Evolutionary conservation across 2,113 vertebrate species (phyloP).

Genomic region (Phrynosoma blainvillii): DNA sequence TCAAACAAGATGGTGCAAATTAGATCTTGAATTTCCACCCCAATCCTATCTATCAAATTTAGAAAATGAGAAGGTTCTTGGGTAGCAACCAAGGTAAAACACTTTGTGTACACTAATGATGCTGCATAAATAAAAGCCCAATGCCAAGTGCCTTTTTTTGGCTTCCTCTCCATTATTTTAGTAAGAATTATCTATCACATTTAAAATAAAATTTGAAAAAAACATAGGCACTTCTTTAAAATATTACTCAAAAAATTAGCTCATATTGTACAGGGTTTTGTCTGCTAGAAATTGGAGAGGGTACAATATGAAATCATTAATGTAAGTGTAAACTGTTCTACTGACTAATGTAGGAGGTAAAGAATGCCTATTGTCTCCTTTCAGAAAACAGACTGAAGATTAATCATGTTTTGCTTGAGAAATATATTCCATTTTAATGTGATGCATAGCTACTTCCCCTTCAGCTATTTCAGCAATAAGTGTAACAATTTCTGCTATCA

Average conservation of each 20-base stretch:
- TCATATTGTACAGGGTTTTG: not conserved
- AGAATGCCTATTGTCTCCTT: not conserved
- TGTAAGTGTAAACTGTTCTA: not conserved
- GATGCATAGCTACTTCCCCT: not conserved
- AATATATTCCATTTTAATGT: not conserved
- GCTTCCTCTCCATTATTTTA: not conserved
- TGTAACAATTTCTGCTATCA: rapidly evolving
- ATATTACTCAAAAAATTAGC: not conserved
- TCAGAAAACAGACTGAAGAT: conserved; percentile 5
- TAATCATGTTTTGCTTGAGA: not conserved
- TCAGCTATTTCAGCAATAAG: conserved; percentile 3
- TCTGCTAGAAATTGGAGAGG: not conserved
- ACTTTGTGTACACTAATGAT: not conserved
- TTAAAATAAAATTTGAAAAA: conserved; percentile 2
- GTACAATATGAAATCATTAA: not conserved
- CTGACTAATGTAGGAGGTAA: not conserved
- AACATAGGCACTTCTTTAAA: rapidly evolving
- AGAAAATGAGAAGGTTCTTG: not conserved
- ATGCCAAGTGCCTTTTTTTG: not conserved
- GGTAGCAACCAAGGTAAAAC: not conserved
- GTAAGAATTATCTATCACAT: rapidly evolving
- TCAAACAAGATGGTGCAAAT: not conserved
- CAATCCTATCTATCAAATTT: not conserved
- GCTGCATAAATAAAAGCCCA: not conserved
- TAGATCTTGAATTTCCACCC: no score